Conservation (phyloP, 2,888 invertebrate genomes). For the Lacanobia oleracea region DNA sequence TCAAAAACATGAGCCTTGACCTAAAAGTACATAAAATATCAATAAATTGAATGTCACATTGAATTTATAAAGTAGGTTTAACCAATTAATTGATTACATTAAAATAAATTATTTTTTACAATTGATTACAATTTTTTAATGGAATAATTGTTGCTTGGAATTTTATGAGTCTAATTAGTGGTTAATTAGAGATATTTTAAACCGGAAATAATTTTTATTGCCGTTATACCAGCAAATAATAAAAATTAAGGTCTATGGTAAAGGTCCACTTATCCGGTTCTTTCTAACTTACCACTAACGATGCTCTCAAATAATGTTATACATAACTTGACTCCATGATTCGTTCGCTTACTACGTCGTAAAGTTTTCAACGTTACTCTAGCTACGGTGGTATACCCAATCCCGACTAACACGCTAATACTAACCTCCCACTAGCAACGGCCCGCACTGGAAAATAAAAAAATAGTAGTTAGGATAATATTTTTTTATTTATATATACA, state of each 20-base stretch:
- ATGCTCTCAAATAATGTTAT: background rate
- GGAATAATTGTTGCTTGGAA: conserved; percentile 56
- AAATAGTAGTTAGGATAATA: background rate
- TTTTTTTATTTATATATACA: no score
- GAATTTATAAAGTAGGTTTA: conserved; percentile 46
- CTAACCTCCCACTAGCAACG: conserved; percentile 42
- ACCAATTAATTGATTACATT: conserved; percentile 51
- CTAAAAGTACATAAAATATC: conserved; percentile 3
- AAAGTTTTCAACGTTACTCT: conserved; percentile 26
- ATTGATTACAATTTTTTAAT: conserved; percentile 57
- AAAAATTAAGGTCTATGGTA: no score
- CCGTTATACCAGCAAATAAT: no score
- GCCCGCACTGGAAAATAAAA: conserved; percentile 49
- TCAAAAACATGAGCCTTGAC: conserved; percentile 13
- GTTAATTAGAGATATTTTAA: no score
- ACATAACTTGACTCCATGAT: conserved; percentile 6
- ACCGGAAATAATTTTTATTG: no score
- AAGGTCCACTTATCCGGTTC: no score
- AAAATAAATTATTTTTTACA: conserved; percentile 43
- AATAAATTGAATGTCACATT: conserved; percentile 54
- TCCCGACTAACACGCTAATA: conserved; percentile 58
- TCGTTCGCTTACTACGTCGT: conserved; percentile 20
- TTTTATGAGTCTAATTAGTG: conserved; percentile 27
- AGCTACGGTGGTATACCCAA: conserved; percentile 60
- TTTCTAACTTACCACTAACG: conserved; percentile 28